These are phyloP conservation scores for Idaea straminata DNA, from an alignment of 2,888 invertebrate genomes.

Conservation along the genomic window DNA sequence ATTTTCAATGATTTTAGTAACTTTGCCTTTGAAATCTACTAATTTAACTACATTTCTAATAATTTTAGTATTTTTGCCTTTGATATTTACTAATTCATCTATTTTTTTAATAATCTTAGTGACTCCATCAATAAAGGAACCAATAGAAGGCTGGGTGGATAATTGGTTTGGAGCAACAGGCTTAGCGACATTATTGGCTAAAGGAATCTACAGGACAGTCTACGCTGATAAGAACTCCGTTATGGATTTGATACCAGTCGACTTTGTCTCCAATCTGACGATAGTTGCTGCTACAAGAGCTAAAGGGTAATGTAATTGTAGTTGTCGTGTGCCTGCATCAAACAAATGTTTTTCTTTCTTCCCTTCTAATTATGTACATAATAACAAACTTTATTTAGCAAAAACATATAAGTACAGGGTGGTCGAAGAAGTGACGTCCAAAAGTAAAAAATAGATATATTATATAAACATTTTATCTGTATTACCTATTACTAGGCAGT, in stretches of 20 bases:
- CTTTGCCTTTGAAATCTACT: no score
- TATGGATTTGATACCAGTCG: constrained; percentile 90
- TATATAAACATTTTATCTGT: no score
- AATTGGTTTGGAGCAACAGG: constrained; percentile 92
- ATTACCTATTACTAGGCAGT: no score
- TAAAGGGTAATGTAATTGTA: constrained; percentile 24
- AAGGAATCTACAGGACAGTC: constrained; percentile 85
- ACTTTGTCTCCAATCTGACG: constrained; percentile 90
- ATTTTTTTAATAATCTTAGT: constrained; percentile 49
- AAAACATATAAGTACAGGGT: no score
- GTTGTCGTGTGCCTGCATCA: not conserved
- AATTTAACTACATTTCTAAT: no score
- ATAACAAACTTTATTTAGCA: not conserved
- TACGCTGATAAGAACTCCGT: constrained; percentile 85
- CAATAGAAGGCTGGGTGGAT: constrained; percentile 93
- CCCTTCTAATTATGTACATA: no score
- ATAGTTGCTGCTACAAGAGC: constrained; percentile 82
- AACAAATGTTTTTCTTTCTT: no score
- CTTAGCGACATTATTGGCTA: constrained; percentile 82
- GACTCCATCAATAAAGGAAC: constrained; percentile 83
- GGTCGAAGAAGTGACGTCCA: no score
- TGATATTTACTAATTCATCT: not conserved
- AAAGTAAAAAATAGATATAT: no score
- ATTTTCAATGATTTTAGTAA: no score
- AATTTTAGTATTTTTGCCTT: not conserved